These are phyloP conservation scores for Amaurobius ferox DNA, from an alignment of 2,888 invertebrate species.

Conservation along the genomic window DNA sequence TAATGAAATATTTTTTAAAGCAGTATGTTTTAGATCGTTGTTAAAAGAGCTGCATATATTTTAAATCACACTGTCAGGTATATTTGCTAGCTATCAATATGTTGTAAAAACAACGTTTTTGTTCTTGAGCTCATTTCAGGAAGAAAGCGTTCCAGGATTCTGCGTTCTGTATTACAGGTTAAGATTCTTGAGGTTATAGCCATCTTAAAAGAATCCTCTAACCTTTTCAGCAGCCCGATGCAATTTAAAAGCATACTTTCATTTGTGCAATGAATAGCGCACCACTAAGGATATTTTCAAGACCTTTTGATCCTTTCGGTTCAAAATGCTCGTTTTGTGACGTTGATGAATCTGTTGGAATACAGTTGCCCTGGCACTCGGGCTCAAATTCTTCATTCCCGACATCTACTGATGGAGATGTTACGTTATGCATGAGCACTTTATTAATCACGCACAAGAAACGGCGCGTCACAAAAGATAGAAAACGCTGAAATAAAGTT, in stretches of 20 bases:
- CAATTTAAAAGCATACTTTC: constrained; percentile 31
- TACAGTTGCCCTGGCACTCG: constrained; percentile 37
- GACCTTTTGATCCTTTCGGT: constrained; percentile 46
- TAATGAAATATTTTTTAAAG: too few species aligned
- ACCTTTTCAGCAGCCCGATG: not conserved
- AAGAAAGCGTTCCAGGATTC: too few species aligned
- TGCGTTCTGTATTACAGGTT: too few species aligned
- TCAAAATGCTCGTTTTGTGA: constrained; percentile 51
- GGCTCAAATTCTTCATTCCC: constrained; percentile 42
- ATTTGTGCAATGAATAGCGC: constrained; percentile 30
- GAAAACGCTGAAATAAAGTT: constrained; percentile 30
- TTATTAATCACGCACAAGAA: constrained; percentile 47
- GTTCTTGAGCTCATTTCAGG: too few species aligned
- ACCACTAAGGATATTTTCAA: constrained; percentile 31
- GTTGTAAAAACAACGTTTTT: too few species aligned
- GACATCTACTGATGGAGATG: constrained; percentile 51
- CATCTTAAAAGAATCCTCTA: not conserved
- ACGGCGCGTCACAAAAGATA: constrained; percentile 36
- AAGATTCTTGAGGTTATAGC: too few species aligned
- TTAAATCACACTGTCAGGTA: too few species aligned
- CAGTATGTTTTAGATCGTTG: too few species aligned
- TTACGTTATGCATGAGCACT: constrained; percentile 50
- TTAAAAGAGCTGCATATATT: too few species aligned
- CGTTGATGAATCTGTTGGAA: constrained; percentile 54
- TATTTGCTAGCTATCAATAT: too few species aligned